These are phyloP conservation scores for Trachurus trachurus DNA, from an alignment of 2,797 vertebrate genomes.

Conservation along the genomic window DNA sequence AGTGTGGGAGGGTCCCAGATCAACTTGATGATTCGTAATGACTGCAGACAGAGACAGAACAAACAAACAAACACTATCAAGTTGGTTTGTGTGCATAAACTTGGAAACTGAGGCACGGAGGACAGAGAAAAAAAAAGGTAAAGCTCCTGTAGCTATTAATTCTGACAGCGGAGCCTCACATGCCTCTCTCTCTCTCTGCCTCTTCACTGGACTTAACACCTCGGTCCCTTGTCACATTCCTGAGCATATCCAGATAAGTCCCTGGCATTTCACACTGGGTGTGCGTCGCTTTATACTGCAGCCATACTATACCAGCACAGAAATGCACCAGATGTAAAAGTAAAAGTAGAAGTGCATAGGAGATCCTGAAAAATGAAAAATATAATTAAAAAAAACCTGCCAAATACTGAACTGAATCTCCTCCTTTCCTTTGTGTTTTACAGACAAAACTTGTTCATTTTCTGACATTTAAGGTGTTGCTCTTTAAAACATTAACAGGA, in stretches of 20 bases:
- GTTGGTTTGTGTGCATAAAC: not conserved
- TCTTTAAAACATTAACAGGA: not conserved
- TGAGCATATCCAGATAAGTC: slow-evolving; percentile 74
- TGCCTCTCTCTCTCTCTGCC: slow-evolving; percentile 27
- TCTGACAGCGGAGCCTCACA: slow-evolving; percentile 27
- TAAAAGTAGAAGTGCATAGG: not conserved
- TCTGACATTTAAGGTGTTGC: not conserved
- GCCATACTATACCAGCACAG: slow-evolving; percentile 21
- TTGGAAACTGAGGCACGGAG: not conserved
- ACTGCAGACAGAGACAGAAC: not conserved
- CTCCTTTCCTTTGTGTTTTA: not conserved
- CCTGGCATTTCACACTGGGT: slow-evolving; percentile 68
- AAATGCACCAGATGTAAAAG: not conserved
- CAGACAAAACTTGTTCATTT: not conserved
- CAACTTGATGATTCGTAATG: slow-evolving; percentile 1
- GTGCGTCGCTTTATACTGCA: slow-evolving; percentile 26
- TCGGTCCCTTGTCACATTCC: slow-evolving; percentile 76
- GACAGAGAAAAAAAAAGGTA: not conserved
- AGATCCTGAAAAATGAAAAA: not conserved
- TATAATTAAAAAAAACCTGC: not conserved
- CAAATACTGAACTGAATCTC: not conserved
- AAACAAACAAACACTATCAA: slow-evolving; percentile 19
- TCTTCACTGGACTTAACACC: slow-evolving; percentile 58
- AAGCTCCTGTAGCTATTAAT: not conserved
- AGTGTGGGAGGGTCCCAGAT: slow-evolving; percentile 14